Percentiles rank a stretch among this genome's conserved stretches.
Evolutionary conservation across 2,113 vertebrate species (phyloP).

Genomic region (Tetraodon nigroviridis): DNA sequence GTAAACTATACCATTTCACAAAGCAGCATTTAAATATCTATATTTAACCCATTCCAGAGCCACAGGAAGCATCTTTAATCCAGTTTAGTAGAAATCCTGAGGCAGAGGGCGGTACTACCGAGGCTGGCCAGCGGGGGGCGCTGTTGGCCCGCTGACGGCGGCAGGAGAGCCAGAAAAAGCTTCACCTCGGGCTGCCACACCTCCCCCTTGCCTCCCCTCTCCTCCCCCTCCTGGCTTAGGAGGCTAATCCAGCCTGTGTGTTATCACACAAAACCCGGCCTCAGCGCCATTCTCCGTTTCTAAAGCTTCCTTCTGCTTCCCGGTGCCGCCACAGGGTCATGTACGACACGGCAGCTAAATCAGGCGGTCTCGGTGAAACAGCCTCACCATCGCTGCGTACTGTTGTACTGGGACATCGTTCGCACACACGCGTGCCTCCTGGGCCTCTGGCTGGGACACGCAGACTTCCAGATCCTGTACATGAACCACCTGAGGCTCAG

Average conservation of each 20-base stretch:
- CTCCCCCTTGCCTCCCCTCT: too few relatives aligned
- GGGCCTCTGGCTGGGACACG: slow-evolving; percentile 6
- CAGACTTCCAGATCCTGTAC: slow-evolving; percentile 36
- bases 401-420: background rate
- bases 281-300: slow-evolving; percentile 20
- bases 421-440: slow-evolving; percentile 2
- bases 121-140: slow-evolving; percentile 58
- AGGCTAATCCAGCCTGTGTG: slow-evolving; percentile 48
- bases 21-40: too few relatives aligned
- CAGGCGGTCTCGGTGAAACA: slow-evolving; percentile 31
- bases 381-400: slow-evolving; percentile 5
- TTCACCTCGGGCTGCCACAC: slow-evolving; percentile 39
- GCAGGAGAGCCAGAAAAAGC: slow-evolving; percentile 28
- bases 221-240: slow-evolving; percentile 29
- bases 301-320: slow-evolving; percentile 21
- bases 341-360: slow-evolving; percentile 7
- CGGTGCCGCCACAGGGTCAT: slow-evolving; percentile 19
- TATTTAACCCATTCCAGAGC: too few relatives aligned
- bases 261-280: slow-evolving; percentile 27
- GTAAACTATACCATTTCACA: too few relatives aligned
- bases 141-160: slow-evolving; percentile 21
- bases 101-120: background rate
- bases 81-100: too few relatives aligned
- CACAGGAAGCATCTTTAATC: too few relatives aligned
- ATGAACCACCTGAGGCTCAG: slow-evolving; percentile 53